Conservation (phyloP, 1,140 invertebrate genomes). For the Aphis craccivora region DNA sequence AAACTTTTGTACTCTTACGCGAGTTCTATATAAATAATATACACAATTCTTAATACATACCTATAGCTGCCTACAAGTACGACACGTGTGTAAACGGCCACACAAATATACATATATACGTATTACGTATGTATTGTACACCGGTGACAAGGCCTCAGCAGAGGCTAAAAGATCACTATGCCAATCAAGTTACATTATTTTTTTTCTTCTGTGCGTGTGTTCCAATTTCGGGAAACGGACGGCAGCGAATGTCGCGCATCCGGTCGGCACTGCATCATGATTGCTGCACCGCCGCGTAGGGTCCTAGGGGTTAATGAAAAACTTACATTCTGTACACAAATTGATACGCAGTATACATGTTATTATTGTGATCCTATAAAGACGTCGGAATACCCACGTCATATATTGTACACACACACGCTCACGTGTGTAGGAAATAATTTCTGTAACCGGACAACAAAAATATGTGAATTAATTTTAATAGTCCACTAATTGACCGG, state of each 20-base stretch:
- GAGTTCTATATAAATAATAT: too few species aligned
- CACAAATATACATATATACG: neutral
- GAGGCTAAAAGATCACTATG: constrained; percentile 17
- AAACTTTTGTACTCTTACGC: too few species aligned
- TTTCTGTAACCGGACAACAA: constrained; percentile 13
- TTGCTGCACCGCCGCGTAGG: neutral
- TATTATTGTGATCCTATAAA: neutral
- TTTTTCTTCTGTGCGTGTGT: neutral
- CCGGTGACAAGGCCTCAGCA: neutral
- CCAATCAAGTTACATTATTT: constrained; percentile 22
- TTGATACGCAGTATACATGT: neutral
- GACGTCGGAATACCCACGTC: constrained; percentile 7
- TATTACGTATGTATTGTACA: neutral
- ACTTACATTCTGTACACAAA: constrained; percentile 8
- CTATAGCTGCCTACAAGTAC: neutral
- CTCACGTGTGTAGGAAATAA: neutral
- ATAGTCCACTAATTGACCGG: constrained; percentile 36
- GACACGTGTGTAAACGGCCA: neutral
- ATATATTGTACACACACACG: neutral
- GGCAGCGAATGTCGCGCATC: neutral
- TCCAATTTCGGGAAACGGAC: constrained; percentile 2
- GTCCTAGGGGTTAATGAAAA: constrained; percentile 1
- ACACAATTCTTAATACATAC: too few species aligned
- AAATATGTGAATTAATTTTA: constrained; percentile 39
- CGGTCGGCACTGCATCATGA: neutral